Conservation (phyloP, 64 coral and sea anemone species). For the Montipora sp. region DNA sequence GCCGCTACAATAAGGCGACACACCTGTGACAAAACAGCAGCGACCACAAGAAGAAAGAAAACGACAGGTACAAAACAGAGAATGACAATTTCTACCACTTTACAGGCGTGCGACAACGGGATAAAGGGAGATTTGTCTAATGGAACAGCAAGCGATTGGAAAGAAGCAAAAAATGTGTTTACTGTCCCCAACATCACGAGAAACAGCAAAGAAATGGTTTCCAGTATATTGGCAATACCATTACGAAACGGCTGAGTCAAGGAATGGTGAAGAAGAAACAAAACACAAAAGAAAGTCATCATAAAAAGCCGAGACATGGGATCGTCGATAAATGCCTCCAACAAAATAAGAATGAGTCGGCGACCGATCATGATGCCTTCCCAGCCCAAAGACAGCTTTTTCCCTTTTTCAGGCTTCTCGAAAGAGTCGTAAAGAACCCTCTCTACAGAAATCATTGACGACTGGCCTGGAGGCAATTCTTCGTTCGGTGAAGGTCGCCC, state of each 20-base stretch:
- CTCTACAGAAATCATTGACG: conserved; percentile 8
- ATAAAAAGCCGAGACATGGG: conserved; percentile 39
- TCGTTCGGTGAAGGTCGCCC: not conserved
- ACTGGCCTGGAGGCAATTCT: not conserved
- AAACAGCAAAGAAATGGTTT: conserved; percentile 67
- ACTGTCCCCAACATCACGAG: conserved; percentile 54
- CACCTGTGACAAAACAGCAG: not conserved
- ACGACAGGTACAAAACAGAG: conserved; percentile 50
- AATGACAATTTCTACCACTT: conserved; percentile 38
- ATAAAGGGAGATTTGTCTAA: not conserved
- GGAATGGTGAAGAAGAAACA: conserved; percentile 73
- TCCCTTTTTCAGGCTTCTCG: conserved; percentile 5
- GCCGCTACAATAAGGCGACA: not conserved
- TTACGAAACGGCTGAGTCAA: conserved; percentile 60
- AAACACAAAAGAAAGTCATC: conserved; percentile 49
- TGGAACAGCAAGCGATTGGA: not conserved
- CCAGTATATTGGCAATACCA: conserved; percentile 46
- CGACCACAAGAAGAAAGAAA: conserved; percentile 40
- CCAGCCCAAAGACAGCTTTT: conserved; percentile 73
- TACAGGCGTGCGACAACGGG: not conserved
- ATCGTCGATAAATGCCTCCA: conserved; percentile 66
- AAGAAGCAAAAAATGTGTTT: conserved; percentile 15
- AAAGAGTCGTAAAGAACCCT: conserved; percentile 76
- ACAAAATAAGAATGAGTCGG: conserved; percentile 59
- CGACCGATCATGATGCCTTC: conserved; percentile 87